phyloP scores from a whole-genome alignment of 2,113 vertebrate genomes.

The Platysteira castanea region DNA sequence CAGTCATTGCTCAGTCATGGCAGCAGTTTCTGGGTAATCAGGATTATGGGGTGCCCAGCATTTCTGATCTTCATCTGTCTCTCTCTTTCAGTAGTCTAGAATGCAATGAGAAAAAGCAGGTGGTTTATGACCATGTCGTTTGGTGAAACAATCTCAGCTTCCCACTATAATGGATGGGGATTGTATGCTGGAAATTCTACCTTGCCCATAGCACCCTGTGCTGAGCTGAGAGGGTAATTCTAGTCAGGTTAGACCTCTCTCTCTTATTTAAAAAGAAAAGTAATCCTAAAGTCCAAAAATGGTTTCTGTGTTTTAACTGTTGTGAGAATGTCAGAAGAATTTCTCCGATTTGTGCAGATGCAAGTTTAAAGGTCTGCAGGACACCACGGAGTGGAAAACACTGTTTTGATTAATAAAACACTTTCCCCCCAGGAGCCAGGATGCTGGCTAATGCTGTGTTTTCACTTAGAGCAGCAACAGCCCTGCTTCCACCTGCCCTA shows the following conservation, averaged over 20 bases:
- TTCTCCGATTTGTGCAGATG: neutral
- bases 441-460: constrained; percentile 16
- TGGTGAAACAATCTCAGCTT: neutral
- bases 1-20: neutral
- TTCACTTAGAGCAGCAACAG: neutral
- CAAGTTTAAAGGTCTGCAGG: constrained; percentile 20
- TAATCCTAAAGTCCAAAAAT: neutral
- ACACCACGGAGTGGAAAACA: constrained; percentile 6
- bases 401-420: constrained; percentile 38
- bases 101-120: neutral
- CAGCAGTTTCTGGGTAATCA: neutral
- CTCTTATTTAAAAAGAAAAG: neutral
- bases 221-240: neutral
- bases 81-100: neutral
- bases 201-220: neutral
- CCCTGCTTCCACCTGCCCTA: neutral
- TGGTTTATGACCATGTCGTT: neutral
- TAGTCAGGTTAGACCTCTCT: neutral
- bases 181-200: neutral
- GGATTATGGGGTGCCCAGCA: neutral
- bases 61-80: neutral
- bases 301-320: neutral
- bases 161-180: neutral
- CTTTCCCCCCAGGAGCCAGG: constrained; percentile 39
- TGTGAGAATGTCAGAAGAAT: constrained; percentile 1